A percentile compares a stretch with the other conserved stretches of the same genome.
Evolutionary conservation across 2,888 invertebrate genomes (phyloP).

Genomic region (Catocala sponsa): DNA sequence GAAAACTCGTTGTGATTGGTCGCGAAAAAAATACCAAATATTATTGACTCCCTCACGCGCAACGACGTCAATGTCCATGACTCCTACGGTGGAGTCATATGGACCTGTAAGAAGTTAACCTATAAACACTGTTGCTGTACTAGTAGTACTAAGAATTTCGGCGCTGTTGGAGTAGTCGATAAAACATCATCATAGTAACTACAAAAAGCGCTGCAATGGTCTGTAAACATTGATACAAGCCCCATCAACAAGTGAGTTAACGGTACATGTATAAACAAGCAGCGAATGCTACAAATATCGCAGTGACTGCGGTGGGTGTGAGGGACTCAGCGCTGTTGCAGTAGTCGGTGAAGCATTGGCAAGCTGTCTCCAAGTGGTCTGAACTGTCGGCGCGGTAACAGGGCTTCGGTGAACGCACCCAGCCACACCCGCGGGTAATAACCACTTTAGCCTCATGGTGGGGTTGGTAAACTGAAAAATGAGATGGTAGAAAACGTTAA

Average conservation of each 20-base stretch:
- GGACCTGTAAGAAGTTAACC: too few relatives aligned
- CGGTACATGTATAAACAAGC: conserved; percentile 57
- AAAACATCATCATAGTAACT: conserved; percentile 72
- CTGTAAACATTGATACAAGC: too few relatives aligned
- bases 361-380: conserved; percentile 89
- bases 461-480: conserved; percentile 72
- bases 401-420: conserved; percentile 76
- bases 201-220: too few relatives aligned
- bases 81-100: too few relatives aligned
- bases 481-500: background rate
- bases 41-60: too few relatives aligned
- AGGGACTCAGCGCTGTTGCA: conserved; percentile 83
- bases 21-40: too few relatives aligned
- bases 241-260: conserved; percentile 5
- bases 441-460: conserved; percentile 76
- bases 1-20: too few relatives aligned
- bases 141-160: conserved; percentile 27
- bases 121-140: too few relatives aligned
- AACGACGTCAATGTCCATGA: too few relatives aligned
- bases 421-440: conserved; percentile 91
- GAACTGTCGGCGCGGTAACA: conserved; percentile 89
- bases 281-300: conserved; percentile 60
- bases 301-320: conserved; percentile 49
- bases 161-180: conserved; percentile 88
- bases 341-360: conserved; percentile 89